Conservation (phyloP, 2,113 vertebrate genomes). For the Callithrix jacchus region DNA sequence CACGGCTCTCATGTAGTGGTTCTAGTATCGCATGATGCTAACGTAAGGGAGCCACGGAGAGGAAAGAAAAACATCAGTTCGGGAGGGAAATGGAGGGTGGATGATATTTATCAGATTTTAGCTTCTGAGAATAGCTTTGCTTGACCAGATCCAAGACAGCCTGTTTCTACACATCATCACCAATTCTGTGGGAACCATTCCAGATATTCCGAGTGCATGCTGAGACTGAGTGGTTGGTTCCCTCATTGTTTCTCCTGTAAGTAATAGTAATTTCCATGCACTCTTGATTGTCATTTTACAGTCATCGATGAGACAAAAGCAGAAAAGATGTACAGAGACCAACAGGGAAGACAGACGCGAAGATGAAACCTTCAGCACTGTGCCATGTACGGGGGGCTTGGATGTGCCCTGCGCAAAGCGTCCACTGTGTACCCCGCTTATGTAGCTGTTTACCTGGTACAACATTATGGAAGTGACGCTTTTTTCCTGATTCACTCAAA, state of each 20-base stretch:
- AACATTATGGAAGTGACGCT: background rate
- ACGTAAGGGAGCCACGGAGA: background rate
- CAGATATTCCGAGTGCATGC: background rate
- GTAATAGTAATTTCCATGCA: background rate
- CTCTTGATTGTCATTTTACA: background rate
- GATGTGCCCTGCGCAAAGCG: background rate
- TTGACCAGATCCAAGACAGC: conserved; percentile 57
- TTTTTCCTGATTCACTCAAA: background rate
- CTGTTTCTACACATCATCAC: conserved; percentile 9
- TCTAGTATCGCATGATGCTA: background rate
- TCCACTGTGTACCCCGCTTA: background rate
- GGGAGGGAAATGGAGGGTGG: conserved; percentile 21
- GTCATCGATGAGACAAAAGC: background rate
- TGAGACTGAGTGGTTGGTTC: background rate
- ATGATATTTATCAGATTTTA: conserved; percentile 54
- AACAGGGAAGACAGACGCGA: background rate
- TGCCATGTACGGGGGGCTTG: background rate
- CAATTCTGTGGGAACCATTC: background rate
- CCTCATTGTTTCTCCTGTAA: background rate
- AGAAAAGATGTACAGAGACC: background rate
- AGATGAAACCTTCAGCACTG: background rate
- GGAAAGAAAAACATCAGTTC: conserved; percentile 43
- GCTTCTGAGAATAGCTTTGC: conserved; percentile 72
- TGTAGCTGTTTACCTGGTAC: background rate
- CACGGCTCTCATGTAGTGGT: background rate